phyloP scores from a whole-genome alignment of 2,797 vertebrate genomes.

The Galagoides demidoff region DNA sequence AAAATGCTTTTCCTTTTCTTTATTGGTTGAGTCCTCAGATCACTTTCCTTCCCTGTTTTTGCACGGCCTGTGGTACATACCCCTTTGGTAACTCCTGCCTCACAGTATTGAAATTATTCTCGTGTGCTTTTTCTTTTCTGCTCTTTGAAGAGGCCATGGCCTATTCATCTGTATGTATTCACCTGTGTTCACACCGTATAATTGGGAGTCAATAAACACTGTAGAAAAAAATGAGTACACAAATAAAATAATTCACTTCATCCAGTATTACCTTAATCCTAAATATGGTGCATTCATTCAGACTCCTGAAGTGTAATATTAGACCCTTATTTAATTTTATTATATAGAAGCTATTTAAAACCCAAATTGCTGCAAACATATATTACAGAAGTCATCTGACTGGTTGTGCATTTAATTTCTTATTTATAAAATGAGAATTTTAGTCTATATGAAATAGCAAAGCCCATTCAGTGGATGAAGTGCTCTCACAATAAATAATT shows the following conservation, averaged over 20 bases:
- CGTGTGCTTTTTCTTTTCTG: not conserved
- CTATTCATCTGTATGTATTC: not conserved
- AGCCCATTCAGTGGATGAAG: not conserved
- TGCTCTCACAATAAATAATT: slow-evolving; percentile 50
- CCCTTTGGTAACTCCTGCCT: not conserved
- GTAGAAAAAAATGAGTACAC: not conserved
- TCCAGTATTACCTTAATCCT: not conserved
- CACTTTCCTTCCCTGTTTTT: too few species aligned
- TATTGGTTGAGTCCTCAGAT: not conserved
- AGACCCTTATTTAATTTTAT: not conserved
- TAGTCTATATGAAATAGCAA: not conserved
- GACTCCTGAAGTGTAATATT: not conserved
- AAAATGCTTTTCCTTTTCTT: not conserved
- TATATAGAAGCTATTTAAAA: not conserved
- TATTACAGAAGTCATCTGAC: not conserved
- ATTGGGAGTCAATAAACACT: not conserved
- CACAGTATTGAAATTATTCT: not conserved
- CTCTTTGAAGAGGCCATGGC: not conserved
- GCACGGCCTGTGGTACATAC: too few species aligned
- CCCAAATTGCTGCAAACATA: not conserved
- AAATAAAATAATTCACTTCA: not conserved
- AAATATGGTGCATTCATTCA: not conserved
- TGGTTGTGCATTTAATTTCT: not conserved
- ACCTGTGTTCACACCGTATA: not conserved
- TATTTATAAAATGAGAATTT: slow-evolving; percentile 8